These are phyloP conservation scores for Rhadina sibilatrix DNA, from an alignment of 2,113 vertebrate genomes.

Conservation along the genomic window DNA sequence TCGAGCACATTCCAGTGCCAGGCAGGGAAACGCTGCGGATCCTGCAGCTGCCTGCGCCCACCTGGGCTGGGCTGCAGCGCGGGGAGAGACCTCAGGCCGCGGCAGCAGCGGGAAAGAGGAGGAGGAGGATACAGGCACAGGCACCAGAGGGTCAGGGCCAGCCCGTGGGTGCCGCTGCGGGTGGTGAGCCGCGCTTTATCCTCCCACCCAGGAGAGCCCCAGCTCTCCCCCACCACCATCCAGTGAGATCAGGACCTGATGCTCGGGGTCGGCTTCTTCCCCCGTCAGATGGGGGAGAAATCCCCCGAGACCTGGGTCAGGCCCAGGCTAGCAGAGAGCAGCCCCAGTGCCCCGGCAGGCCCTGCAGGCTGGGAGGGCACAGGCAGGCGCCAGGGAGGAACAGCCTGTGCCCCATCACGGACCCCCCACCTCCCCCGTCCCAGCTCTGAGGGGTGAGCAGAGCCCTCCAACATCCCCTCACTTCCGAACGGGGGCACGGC, in stretches of 20 bases:
- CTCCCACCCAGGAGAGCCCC: fast-evolving
- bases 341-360: fast-evolving
- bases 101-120: neutral
- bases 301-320: neutral
- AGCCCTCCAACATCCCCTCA: neutral
- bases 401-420: fast-evolving
- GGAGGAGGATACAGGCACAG: neutral
- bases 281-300: neutral
- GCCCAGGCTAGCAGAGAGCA: neutral
- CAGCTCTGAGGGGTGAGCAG: neutral
- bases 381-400: no score
- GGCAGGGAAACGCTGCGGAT: neutral
- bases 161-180: neutral
- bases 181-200: neutral
- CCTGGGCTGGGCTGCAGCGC: neutral
- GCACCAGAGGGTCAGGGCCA: neutral
- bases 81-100: neutral
- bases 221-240: neutral
- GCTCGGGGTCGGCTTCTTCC: neutral
- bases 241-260: neutral
- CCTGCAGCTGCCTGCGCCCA: neutral
- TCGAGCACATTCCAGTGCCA: neutral
- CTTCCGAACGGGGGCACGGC: fast-evolving
- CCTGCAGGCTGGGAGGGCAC: neutral
- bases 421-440: fast-evolving